Conservation (phyloP, 2,888 invertebrate species). For the Celastrina argiolus region DNA sequence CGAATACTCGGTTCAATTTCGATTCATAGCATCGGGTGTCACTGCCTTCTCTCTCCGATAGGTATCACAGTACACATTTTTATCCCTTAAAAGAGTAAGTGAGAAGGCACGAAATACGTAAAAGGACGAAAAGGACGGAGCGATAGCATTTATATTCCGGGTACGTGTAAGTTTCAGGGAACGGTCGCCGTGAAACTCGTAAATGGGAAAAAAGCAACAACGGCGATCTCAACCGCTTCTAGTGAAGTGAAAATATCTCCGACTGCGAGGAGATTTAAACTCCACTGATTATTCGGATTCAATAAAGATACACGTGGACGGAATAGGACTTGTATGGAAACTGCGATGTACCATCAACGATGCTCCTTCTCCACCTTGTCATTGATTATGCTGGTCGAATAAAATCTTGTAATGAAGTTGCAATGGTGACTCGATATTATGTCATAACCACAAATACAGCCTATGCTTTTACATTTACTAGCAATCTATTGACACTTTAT, state of each 20-base stretch:
- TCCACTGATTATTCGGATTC: conserved; percentile 18
- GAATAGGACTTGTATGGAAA: not conserved
- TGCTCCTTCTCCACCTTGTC: no score
- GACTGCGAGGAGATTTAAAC: conserved; percentile 27
- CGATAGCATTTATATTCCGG: conserved; percentile 75
- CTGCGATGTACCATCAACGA: not conserved
- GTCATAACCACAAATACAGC: no score
- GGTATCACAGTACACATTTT: conserved; percentile 73
- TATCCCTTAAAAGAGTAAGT: conserved; percentile 68
- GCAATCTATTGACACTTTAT: no score
- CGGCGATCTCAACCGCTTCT: conserved; percentile 70
- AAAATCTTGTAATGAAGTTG: no score
- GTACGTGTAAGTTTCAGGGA: conserved; percentile 78
- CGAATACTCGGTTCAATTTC: conserved; percentile 46
- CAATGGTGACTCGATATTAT: no score
- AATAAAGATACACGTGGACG: conserved; percentile 10
- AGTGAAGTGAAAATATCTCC: conserved; percentile 57
- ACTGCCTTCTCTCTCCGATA: conserved; percentile 70
- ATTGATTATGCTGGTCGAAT: no score
- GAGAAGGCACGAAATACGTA: conserved; percentile 39
- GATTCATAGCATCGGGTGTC: conserved; percentile 47
- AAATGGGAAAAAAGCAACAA: conserved; percentile 79
- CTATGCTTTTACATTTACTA: no score
- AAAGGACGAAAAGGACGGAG: conserved; percentile 47
- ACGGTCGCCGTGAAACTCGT: conserved; percentile 78